Percentiles rank a stretch among this genome's conserved stretches.
phyloP scores from a whole-genome alignment of 1,140 invertebrate genomes.

The Sitophilus oryzae region DNA sequence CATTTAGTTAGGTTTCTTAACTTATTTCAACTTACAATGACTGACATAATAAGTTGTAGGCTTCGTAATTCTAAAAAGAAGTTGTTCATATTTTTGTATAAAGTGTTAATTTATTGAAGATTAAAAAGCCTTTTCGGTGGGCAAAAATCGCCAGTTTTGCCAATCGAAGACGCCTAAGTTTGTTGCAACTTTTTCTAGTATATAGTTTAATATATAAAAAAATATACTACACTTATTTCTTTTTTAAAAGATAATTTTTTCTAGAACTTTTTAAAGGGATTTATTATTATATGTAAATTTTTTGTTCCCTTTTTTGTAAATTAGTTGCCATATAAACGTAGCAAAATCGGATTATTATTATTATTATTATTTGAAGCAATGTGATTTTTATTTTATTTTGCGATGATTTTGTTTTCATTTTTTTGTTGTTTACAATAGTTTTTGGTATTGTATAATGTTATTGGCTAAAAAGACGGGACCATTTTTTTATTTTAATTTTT shows the following conservation, averaged over 20 bases:
- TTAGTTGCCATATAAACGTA: conserved; percentile 35
- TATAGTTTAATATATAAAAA: conserved; percentile 21
- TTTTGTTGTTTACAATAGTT: conserved; percentile 22
- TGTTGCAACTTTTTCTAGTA: conserved; percentile 20
- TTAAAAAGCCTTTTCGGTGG: conserved; percentile 16
- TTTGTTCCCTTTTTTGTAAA: conserved; percentile 24
- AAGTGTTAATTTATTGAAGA: conserved; percentile 34
- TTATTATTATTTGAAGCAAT: conserved; percentile 27
- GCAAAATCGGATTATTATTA: conserved; percentile 28
- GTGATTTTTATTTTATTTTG: conserved; percentile 21
- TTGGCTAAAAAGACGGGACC: conserved; percentile 33
- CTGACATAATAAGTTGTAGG: conserved; percentile 43
- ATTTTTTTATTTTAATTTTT: conserved; percentile 33
- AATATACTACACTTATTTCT: conserved; percentile 16
- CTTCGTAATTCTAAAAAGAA: conserved; percentile 35
- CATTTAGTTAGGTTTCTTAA: conserved; percentile 25
- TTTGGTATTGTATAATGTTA: conserved; percentile 30
- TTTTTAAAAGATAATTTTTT: conserved; percentile 13
- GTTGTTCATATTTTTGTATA: conserved; percentile 42
- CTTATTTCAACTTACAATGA: conserved; percentile 39
- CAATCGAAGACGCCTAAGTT: conserved; percentile 13
- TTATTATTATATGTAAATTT: conserved; percentile 14
- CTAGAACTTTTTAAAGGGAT: conserved; percentile 8
- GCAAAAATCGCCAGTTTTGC: conserved; percentile 36
- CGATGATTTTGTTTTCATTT: conserved; percentile 26